Evolutionary conservation across 1,140 invertebrate species (phyloP).

Genomic region (Heliconius congener): DNA sequence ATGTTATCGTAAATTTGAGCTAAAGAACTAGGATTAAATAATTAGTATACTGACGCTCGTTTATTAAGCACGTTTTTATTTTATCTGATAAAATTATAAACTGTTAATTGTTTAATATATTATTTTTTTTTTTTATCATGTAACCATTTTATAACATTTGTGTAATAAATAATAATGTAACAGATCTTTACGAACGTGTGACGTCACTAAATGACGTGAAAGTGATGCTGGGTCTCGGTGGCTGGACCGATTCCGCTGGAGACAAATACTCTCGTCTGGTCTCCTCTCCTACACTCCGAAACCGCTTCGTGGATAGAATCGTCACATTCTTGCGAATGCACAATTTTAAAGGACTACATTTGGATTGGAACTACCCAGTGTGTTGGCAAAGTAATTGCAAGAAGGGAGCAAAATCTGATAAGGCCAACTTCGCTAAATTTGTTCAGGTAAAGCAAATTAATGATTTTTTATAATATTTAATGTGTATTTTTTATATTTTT

Average conservation of each 20-base stretch:
- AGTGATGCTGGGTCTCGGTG: constrained; percentile 91
- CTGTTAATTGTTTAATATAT: no score
- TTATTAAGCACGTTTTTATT: no score
- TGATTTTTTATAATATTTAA: no score
- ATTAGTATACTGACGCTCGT: no score
- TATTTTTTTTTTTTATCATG: no score
- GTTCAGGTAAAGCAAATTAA: constrained; percentile 77
- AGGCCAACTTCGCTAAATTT: constrained; percentile 88
- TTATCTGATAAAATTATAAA: no score
- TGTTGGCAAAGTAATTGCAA: constrained; percentile 95
- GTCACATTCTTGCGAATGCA: constrained; percentile 87
- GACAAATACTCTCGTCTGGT: constrained; percentile 92
- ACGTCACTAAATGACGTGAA: constrained; percentile 84
- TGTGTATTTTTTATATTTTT: background rate
- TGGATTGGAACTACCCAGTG: constrained; percentile 96
- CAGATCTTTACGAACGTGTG: constrained; percentile 64
- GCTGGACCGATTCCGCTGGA: constrained; percentile 93
- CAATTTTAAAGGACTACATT: constrained; percentile 90
- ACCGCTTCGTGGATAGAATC: constrained; percentile 86
- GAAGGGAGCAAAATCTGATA: constrained; percentile 89
- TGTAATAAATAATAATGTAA: background rate
- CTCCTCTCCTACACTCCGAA: constrained; percentile 83
- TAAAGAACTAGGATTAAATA: no score
- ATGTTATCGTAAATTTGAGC: no score
- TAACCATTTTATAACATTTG: no score